These are phyloP conservation scores for Sparidentex hasta DNA, from an alignment of 2,797 vertebrate species.

Conservation along the genomic window DNA sequence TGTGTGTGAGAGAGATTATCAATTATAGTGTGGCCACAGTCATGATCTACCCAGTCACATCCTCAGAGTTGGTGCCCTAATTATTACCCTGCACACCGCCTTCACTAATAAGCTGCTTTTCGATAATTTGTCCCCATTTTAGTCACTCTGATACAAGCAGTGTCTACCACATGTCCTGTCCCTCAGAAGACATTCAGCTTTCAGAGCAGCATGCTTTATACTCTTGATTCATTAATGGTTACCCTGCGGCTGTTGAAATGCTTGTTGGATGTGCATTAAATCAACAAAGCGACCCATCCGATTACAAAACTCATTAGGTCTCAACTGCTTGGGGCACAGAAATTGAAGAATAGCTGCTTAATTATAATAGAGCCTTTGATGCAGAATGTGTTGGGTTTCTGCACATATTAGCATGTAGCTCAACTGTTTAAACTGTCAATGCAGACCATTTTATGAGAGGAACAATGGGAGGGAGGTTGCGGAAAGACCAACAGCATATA, in stretches of 20 bases:
- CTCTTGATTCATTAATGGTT: slow-evolving; percentile 38
- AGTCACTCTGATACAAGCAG: slow-evolving; percentile 3
- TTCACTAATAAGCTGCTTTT: slow-evolving; percentile 22
- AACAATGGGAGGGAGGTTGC: not conserved
- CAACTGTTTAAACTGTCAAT: slow-evolving; percentile 27
- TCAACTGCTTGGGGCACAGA: slow-evolving; percentile 1
- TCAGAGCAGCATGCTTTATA: slow-evolving; percentile 6
- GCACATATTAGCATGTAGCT: slow-evolving; percentile 34
- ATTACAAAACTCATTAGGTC: slow-evolving; percentile 44
- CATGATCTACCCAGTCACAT: slow-evolving; percentile 6
- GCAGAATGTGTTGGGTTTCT: slow-evolving; percentile 13
- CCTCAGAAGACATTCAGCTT: slow-evolving; percentile 9
- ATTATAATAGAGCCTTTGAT: slow-evolving; percentile 47
- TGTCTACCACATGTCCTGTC: not conserved
- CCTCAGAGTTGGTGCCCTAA: slow-evolving; percentile 3
- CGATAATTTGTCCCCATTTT: not conserved
- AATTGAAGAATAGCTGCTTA: slow-evolving; percentile 39
- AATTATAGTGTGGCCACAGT: slow-evolving; percentile 12
- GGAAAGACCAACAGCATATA: not conserved
- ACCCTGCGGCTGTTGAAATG: slow-evolving; percentile 16
- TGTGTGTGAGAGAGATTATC: not conserved
- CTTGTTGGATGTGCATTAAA: slow-evolving; percentile 36
- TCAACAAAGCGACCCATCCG: slow-evolving; percentile 33
- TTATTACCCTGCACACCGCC: not conserved
- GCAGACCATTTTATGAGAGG: slow-evolving; percentile 12